Percentiles rank a stretch among this genome's conserved stretches.
These are phyloP conservation scores for Metallyticus violacea DNA, from an alignment of 2,888 invertebrate species.

Conservation along the genomic window DNA sequence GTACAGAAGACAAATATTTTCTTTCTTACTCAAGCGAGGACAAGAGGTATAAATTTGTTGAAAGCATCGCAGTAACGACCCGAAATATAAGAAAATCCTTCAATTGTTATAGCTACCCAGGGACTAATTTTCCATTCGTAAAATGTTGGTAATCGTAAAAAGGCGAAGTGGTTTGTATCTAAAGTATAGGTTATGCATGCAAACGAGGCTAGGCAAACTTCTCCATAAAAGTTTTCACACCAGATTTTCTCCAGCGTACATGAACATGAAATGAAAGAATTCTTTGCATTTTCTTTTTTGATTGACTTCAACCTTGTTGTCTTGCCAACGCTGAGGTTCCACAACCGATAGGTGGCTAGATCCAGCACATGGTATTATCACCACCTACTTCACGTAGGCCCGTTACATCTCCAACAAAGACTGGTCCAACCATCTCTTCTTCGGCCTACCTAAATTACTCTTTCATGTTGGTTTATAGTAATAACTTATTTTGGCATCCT, in stretches of 20 bases:
- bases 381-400: no score
- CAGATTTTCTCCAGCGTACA: background rate
- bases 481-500: no score
- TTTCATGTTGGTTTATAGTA: no score
- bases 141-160: background rate
- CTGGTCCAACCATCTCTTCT: no score
- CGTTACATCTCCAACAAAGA: no score
- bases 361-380: no score
- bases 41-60: background rate
- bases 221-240: background rate
- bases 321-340: background rate
- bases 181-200: background rate
- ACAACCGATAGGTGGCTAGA: no score
- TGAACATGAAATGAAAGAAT: background rate
- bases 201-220: background rate
- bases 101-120: background rate
- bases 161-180: background rate
- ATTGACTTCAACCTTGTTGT: background rate
- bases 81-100: background rate
- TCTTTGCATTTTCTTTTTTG: background rate
- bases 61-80: background rate
- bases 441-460: no score
- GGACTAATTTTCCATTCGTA: background rate
- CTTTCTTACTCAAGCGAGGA: background rate
- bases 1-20: constrained; percentile 5